Conservation (phyloP, 53 echinoderm and acorn worm genomes). For the Arbacia lixula region DNA sequence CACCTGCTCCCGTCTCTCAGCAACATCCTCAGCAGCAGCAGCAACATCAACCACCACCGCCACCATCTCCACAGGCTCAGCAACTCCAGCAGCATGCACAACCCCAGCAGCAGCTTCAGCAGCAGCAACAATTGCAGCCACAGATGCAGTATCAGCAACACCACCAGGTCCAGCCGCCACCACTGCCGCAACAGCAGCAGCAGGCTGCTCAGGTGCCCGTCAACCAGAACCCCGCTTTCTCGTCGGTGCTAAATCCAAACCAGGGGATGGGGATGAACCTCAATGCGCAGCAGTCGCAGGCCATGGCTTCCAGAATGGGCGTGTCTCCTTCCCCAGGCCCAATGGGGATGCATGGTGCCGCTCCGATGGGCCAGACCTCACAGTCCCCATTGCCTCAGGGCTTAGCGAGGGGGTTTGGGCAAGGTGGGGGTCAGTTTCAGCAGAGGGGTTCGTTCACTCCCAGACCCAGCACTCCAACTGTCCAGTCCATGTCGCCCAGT, state of each 20-base stretch:
- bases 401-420: conserved; percentile 22
- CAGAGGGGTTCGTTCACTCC: conserved; percentile 25
- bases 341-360: conserved; percentile 30
- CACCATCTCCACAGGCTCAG: conserved; percentile 19
- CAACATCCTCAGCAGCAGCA: conserved; percentile 53
- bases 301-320: conserved; percentile 10
- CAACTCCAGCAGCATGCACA: conserved; percentile 10
- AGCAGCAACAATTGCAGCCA: conserved; percentile 43
- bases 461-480: conserved; percentile 43
- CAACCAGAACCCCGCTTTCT: conserved; percentile 19
- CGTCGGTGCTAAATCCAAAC: conserved; percentile 10
- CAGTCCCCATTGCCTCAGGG: conserved; percentile 31
- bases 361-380: no score
- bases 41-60: conserved; percentile 22
- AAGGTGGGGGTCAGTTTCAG: conserved; percentile 4
- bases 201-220: conserved; percentile 8
- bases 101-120: conserved; percentile 35
- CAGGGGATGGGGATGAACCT: conserved; percentile 37
- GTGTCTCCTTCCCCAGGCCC: conserved; percentile 28
- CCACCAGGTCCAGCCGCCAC: conserved; percentile 23
- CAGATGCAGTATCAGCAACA: conserved; percentile 16
- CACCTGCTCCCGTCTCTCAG: conserved; percentile 20
- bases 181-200: conserved; percentile 28
- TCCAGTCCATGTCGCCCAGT: conserved; percentile 30
- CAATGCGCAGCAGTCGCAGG: neutral